Conservation (phyloP, 2,113 vertebrate genomes). For the Catharus bicknelli region DNA sequence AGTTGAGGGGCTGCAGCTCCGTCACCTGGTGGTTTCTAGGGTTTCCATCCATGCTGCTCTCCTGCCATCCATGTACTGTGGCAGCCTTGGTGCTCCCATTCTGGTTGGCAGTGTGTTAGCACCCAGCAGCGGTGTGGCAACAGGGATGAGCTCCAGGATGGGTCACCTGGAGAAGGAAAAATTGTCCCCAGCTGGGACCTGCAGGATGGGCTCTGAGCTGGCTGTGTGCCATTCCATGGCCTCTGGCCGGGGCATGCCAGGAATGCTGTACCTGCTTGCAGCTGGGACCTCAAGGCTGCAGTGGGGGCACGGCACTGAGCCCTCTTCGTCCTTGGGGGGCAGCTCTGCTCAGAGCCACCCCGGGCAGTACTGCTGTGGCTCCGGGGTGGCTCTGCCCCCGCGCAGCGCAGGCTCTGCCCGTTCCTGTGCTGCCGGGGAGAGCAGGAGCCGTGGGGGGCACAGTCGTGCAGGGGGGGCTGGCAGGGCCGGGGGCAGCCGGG, state of each 20-base stretch:
- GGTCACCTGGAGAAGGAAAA: background rate
- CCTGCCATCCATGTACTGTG: background rate
- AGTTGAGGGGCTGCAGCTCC: background rate
- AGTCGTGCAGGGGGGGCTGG: background rate
- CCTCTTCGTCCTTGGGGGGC: rapidly evolving
- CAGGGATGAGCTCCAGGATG: rapidly evolving
- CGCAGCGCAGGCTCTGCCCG: background rate
- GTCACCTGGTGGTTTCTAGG: background rate
- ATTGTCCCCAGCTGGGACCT: rapidly evolving
- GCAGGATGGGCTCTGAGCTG: background rate
- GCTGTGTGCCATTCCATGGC: background rate
- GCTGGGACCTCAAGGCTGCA: background rate
- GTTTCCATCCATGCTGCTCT: background rate
- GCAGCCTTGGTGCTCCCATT: background rate
- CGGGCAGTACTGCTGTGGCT: background rate
- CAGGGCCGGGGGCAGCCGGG: background rate
- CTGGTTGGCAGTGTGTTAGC: rapidly evolving
- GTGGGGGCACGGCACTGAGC: background rate
- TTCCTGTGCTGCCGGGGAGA: rapidly evolving
- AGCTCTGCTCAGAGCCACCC: background rate
- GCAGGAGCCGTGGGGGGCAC: rapidly evolving
- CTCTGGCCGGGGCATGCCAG: background rate
- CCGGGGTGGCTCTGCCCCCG: rapidly evolving
- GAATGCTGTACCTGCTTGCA: background rate
- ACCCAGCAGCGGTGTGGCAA: rapidly evolving